phyloP scores from a whole-genome alignment of 2,113 vertebrate species.

The Leptobrachium ailaonicum region DNA sequence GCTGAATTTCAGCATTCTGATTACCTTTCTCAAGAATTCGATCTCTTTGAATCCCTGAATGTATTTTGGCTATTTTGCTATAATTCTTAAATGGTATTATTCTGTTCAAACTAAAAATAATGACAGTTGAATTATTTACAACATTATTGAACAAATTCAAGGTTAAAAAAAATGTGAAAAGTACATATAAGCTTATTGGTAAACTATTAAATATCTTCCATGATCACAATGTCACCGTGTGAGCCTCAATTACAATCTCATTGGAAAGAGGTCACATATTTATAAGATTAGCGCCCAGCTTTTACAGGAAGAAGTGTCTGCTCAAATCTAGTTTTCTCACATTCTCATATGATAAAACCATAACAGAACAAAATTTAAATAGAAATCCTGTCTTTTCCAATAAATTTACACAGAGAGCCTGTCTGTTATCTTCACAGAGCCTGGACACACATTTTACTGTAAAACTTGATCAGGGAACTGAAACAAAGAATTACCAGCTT shows the following conservation, averaged over 20 bases:
- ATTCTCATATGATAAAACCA: slow-evolving; percentile 30
- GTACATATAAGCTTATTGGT: background rate
- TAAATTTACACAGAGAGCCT: slow-evolving; percentile 37
- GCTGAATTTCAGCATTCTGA: no score
- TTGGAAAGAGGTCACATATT: slow-evolving; percentile 43
- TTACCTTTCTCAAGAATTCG: no score
- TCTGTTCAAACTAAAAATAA: no score
- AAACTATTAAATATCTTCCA: slow-evolving; percentile 1
- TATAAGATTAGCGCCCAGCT: slow-evolving; percentile 36
- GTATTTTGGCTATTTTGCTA: no score
- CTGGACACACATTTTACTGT: slow-evolving; percentile 17
- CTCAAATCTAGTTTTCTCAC: slow-evolving; percentile 41
- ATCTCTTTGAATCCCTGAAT: no score
- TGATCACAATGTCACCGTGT: slow-evolving; percentile 17
- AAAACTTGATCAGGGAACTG: slow-evolving; percentile 29
- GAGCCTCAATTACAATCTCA: slow-evolving; percentile 39
- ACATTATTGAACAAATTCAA: background rate
- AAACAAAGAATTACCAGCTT: slow-evolving; percentile 16
- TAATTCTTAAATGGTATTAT: no score
- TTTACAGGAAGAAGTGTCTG: slow-evolving; percentile 39
- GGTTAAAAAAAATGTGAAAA: background rate
- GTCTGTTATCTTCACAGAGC: slow-evolving; percentile 14
- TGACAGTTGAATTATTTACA: no score
- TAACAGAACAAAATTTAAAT: slow-evolving; percentile 46
- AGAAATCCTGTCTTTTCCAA: slow-evolving; percentile 45